These are phyloP conservation scores for Cydia fagiglandana DNA, from an alignment of 1,140 invertebrate genomes.

Conservation along the genomic window DNA sequence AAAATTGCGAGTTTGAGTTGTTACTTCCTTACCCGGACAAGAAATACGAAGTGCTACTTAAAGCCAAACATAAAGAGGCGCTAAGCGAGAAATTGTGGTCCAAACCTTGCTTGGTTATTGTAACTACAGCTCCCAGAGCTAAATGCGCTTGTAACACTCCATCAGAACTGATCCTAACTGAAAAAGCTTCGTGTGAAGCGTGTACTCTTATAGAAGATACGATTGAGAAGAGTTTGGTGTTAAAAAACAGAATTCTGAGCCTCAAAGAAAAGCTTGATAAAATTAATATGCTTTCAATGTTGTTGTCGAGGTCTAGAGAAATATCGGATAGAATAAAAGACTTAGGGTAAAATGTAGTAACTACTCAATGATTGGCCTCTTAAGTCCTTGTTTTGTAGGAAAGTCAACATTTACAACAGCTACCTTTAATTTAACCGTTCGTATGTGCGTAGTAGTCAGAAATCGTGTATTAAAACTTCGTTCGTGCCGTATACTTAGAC, in stretches of 20 bases:
- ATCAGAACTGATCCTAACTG: not conserved
- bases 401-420: no score
- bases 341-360: no score
- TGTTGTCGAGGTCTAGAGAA: not conserved
- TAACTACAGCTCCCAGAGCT: not conserved
- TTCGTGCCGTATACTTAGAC: no score
- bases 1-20: not conserved
- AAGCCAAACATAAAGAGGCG: not conserved
- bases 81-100: not conserved
- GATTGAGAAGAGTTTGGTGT: not conserved
- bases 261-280: not conserved
- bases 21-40: not conserved
- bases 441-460: no score
- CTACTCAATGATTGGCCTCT: no score
- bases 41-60: not conserved
- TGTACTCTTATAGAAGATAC: not conserved
- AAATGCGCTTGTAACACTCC: not conserved
- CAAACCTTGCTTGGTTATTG: not conserved
- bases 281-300: not conserved
- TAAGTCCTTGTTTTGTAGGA: no score
- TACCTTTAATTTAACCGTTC: no score
- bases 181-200: not conserved
- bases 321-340: not conserved
- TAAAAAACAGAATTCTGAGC: not conserved
- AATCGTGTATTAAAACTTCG: no score